Evolutionary conservation across 2,888 invertebrate genomes (phyloP).

Genomic region (Nomada ruficornis): DNA sequence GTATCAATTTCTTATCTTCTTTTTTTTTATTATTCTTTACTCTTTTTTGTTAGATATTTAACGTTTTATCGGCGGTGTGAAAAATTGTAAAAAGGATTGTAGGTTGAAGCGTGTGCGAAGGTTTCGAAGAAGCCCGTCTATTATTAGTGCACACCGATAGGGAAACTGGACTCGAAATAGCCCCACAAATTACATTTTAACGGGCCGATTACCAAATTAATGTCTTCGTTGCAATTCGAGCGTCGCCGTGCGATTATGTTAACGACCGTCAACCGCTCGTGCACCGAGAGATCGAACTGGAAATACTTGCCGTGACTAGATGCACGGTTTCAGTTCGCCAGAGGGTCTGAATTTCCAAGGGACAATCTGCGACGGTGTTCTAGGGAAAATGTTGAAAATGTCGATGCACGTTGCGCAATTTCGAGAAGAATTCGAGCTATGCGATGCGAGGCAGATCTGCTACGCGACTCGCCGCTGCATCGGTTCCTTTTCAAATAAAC

Average conservation of each 20-base stretch:
- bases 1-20: no score
- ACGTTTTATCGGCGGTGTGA: no score
- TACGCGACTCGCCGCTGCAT: constrained; percentile 18
- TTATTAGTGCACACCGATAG: constrained; percentile 2
- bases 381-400: not conserved
- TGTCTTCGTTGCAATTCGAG: not conserved
- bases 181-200: constrained; percentile 1
- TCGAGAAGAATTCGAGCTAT: constrained; percentile 38
- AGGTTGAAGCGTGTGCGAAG: no score
- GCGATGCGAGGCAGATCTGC: constrained; percentile 10
- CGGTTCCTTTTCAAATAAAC: not conserved
- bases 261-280: not conserved
- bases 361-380: not conserved
- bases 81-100: no score
- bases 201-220: constrained; percentile 12
- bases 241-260: not conserved
- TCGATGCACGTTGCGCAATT: not conserved
- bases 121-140: not conserved
- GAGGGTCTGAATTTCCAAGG: not conserved
- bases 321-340: not conserved
- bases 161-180: constrained; percentile 3
- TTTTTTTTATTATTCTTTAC: no score
- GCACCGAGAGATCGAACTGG: not conserved
- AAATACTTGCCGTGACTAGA: not conserved
- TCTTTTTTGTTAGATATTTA: no score